Base-by-base conservation (phyloP, 2,113 vertebrate genomes). In the Toxotes jaculatrix region DNA sequence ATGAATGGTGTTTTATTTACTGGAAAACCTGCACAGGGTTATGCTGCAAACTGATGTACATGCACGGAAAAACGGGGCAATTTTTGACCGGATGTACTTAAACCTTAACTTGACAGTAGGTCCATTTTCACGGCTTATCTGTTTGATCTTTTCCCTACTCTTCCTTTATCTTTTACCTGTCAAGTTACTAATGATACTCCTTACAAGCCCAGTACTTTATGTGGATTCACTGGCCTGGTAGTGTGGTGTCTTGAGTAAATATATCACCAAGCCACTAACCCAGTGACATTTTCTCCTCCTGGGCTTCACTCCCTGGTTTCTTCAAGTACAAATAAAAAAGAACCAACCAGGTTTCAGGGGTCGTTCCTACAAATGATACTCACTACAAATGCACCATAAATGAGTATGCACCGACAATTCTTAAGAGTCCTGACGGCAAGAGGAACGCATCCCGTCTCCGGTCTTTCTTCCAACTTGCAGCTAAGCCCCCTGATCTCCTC, bases 401-500 rank as follows among this genome's bases (percentile, higher is more conserved):
- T 51, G 7, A 51, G 19, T 51, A n/a, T 21, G 7, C 49, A 51
- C n/a, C 9, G 21, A 21, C 2, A 51, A 51, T 51, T 51, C 8
- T 19, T 21, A 31, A 47, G 12, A 47, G 7, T 62, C 56, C 63
- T 55, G 10, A 59, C 19, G 5, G 7, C 36, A 36, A 65, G 1
- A 55, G 23, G 61, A 59, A 69, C 7, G 2, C 47, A 7, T 62
- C 61, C 14, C 16, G 34, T 27, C 38, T 70, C 23, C 5, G 19
- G 34, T n/a, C 36, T 57, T 49, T 34, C 34, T 21, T 38, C 16
- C 55, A 47, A 63, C 1, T 45, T 42, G 66, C 42, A 55, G 65
- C 42, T 75, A 56, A 83, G 16, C 49, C 31, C 7, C 6, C 12
- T 72, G 38, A 77, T 87, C 66, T 57, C 57, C 55, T 43, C 40